Evolutionary conservation across 2,797 vertebrate species (phyloP), one percentile per base, ranked within the genome.

Genomic region (Anguilla marmorata): DNA sequence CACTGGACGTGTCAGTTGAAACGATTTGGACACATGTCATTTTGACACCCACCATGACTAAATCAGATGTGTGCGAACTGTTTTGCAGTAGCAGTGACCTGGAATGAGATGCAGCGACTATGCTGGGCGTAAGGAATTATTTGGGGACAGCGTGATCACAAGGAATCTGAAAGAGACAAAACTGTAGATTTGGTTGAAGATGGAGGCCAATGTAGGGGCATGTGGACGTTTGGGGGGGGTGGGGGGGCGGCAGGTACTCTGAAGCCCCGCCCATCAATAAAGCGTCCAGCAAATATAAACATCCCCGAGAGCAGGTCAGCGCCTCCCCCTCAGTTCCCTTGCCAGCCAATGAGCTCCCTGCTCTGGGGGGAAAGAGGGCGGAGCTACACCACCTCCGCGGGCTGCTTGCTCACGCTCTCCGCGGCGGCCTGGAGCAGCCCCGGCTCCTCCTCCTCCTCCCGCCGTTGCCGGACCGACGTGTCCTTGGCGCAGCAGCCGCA

Each of bases 401-500:
- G 94, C 0, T 92, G 94, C 90, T 95, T 97, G 92, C 96, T 95
- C 87, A 97, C 95, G 90, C 95, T 96, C 90, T 95, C 95, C 95
- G 97, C 94, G 93, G 97, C 95, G 24, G 95, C 96, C 90, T 94
- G 90, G 92, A 95, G 95, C 41, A 96, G 96, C 9, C 96, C 97
- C 0, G 96, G 96, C 90, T 97, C 97, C 0, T 96, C 96, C 90
- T 96, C 96, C 87, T 97, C 50, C 50, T 11, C 6, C 50, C 7
- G 90, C 91, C 1, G 63, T 0, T 98, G 96, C 87, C 95, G 97
- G 72, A 97, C 95, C 0, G 97, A 98, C 94, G 98, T 99, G 87
- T 97, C 97, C 93, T 99, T 99, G 90, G 96, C 95, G 0, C 97
- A 99, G 94, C 98, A 99, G 87, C 97, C 97, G 7, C 98, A 99